phyloP scores from a whole-genome alignment of 2,888 invertebrate genomes.

The Mylabris sibirica region DNA sequence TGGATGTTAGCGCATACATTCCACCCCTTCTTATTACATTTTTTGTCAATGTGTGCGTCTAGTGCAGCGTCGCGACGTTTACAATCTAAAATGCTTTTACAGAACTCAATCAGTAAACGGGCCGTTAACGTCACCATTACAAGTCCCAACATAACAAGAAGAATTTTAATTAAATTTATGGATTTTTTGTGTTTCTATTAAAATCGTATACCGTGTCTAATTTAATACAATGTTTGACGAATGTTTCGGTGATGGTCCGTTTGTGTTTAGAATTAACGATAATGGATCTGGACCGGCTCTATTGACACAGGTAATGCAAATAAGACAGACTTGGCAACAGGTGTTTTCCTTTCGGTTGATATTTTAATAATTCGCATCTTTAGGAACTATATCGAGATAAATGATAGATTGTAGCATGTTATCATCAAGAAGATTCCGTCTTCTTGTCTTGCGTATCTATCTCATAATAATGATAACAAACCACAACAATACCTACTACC shows the following conservation, averaged over 20 bases:
- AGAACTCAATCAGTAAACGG: conserved; percentile 4
- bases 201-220: conserved; percentile 18
- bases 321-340: background rate
- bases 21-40: background rate
- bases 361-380: background rate
- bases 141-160: background rate
- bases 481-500: background rate
- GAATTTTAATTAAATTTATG: conserved; percentile 41
- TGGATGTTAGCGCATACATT: background rate
- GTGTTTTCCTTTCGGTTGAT: too few species aligned
- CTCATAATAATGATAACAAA: background rate
- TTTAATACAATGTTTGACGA: conserved; percentile 60
- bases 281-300: conserved; percentile 78
- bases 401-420: background rate
- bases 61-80: conserved; percentile 13
- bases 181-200: conserved; percentile 29
- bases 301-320: conserved; percentile 69
- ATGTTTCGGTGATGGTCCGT: conserved; percentile 70
- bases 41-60: conserved; percentile 8
- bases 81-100: background rate
- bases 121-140: background rate
- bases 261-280: conserved; percentile 78
- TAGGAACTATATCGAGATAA: too few species aligned
- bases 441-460: background rate
- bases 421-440: background rate